These are phyloP conservation scores for Actenoides hombroni DNA, from an alignment of 2,113 vertebrate genomes.

Conservation along the genomic window DNA sequence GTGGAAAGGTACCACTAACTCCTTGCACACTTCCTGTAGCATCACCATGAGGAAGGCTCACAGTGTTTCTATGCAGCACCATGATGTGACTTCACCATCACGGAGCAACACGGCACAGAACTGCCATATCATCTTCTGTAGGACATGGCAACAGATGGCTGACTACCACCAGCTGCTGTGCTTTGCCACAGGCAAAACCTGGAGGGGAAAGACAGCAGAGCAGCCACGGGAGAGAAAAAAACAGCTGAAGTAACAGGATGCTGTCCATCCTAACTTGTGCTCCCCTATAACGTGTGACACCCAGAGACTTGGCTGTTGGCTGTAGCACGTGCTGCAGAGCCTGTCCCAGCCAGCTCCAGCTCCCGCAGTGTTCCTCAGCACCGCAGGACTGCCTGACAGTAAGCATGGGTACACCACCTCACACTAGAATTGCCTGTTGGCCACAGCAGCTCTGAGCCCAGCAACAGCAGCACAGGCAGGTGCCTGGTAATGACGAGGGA, in stretches of 20 bases:
- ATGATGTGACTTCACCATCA: neutral
- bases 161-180: neutral
- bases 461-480: neutral
- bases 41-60: neutral
- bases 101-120: neutral
- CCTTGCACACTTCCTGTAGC: fast-evolving
- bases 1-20: neutral
- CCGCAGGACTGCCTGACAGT: neutral
- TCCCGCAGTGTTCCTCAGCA: neutral
- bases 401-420: neutral
- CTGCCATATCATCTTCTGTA: neutral
- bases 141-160: neutral
- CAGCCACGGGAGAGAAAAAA: neutral
- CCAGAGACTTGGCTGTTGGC: neutral
- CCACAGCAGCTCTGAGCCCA: neutral
- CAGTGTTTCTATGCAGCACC: neutral
- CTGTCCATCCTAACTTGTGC: neutral
- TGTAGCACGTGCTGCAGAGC: neutral
- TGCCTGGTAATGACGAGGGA: neutral
- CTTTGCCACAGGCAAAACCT: neutral
- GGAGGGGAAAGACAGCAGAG: neutral
- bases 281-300: neutral
- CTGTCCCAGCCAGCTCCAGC: neutral
- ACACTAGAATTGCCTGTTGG: neutral
- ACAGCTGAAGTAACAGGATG: neutral